Conservation (phyloP, 2,113 vertebrate genomes). For the Coracopsis vasa region DNA sequence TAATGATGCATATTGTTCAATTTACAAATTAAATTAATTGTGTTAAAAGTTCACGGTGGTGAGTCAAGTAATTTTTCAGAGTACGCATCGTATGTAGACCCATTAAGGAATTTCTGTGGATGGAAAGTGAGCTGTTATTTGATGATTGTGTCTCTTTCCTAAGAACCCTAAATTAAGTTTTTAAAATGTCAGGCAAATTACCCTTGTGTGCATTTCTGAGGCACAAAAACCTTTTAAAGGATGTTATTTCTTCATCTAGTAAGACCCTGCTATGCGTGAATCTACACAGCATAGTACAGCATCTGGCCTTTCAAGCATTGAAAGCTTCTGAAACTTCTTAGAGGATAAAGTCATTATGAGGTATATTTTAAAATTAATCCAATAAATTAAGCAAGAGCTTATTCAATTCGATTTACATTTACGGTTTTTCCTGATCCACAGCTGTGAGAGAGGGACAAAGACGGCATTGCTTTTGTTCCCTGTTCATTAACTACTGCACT, state of each 20-base stretch:
- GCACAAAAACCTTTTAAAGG: slow-evolving; percentile 27
- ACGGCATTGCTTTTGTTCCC: not conserved
- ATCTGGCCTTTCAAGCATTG: slow-evolving; percentile 11
- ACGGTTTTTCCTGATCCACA: not conserved
- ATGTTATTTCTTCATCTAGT: slow-evolving; percentile 29
- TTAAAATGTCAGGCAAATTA: slow-evolving; percentile 61
- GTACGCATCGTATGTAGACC: slow-evolving; percentile 1
- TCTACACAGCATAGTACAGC: not conserved
- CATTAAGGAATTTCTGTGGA: slow-evolving; percentile 41
- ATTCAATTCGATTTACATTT: slow-evolving; percentile 31
- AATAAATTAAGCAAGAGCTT: slow-evolving; percentile 42
- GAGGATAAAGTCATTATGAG: slow-evolving; percentile 49
- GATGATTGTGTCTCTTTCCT: slow-evolving; percentile 52
- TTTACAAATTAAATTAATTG: slow-evolving; percentile 62
- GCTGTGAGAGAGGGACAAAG: not conserved
- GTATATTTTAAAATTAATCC: slow-evolving; percentile 56
- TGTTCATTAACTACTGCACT: not conserved
- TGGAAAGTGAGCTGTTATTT: slow-evolving; percentile 29
- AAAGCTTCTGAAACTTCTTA: slow-evolving; percentile 29
- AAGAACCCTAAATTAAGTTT: slow-evolving; percentile 62
- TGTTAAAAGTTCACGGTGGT: slow-evolving; percentile 47
- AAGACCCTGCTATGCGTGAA: not conserved
- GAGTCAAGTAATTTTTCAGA: slow-evolving; percentile 41
- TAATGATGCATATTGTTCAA: slow-evolving; percentile 66
- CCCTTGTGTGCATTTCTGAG: not conserved